Conservation (phyloP, 1,140 invertebrate species). For the Metaphire vulgaris region DNA sequence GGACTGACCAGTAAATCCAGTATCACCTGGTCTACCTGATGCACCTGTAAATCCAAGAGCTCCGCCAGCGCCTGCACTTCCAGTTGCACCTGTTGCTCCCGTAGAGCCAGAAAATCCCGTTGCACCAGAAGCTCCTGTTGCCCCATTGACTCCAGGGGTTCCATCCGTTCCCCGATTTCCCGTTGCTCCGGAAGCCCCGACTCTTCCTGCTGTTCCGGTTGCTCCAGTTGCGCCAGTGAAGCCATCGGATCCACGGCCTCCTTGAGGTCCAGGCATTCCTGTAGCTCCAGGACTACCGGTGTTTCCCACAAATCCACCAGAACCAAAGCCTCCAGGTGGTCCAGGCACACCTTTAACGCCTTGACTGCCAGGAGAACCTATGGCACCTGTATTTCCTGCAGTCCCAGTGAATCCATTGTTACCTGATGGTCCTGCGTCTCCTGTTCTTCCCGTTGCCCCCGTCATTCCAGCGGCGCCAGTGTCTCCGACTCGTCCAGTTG, state of each 20-base stretch:
- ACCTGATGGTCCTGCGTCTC: conserved; percentile 6
- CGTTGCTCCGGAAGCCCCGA: neutral
- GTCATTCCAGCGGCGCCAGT: neutral
- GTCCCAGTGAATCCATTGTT: neutral
- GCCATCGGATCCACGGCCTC: neutral
- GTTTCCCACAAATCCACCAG: neutral
- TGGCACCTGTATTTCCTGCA: neutral
- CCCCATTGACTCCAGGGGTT: neutral
- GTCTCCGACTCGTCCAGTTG: neutral
- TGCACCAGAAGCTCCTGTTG: neutral
- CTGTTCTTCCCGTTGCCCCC: conserved; percentile 5
- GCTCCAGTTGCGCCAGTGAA: neutral
- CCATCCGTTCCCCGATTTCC: neutral
- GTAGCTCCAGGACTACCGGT: neutral
- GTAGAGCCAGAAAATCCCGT: neutral
- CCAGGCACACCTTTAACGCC: neutral
- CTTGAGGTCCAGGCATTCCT: neutral
- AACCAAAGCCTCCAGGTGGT: neutral
- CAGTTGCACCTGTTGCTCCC: neutral
- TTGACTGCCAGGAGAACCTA: neutral
- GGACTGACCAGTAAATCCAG: conserved; percentile 8
- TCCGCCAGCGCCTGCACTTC: neutral
- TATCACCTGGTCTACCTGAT: conserved; percentile 4
- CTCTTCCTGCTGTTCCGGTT: neutral
- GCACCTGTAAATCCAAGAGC: neutral